Evolutionary conservation across 2,888 invertebrate species (phyloP), one percentile per base, ranked within the genome.

Genomic region (Seira sanloemensis): DNA sequence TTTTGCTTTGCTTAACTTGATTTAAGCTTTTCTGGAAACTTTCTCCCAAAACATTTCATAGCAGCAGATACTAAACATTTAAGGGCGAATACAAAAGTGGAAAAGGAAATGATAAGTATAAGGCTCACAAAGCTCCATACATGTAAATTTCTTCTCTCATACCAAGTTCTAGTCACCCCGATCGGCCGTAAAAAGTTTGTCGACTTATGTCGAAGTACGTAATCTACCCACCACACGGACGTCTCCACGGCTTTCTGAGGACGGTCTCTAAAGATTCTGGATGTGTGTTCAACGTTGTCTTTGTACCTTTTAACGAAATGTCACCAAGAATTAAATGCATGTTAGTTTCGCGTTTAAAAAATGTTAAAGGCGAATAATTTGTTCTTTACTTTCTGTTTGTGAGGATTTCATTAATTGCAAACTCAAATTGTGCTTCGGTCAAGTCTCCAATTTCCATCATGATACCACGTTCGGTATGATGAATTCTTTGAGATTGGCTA

Each of bases 161-260:
- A 81, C 87, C 87, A 87, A 9, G 66, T 62, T 18, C 85, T 72
- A 19, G 74, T 50, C 23, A 78, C 74, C 2, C 79, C 79, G 19
- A 74, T 76, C 1, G 87, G 86, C 67, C 82, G 84, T 4, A 84
- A 69, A 24, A 78, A 80, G 9, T 75, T 67, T 19, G 79, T 68
- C 16, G 83, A 84, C 9, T 78, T 74, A 62, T 87, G 87, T 23
- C 87, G 58, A 0, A 87, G 66, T 21, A 86, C 80, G 67, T 87
- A 87, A 16, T 86, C 83, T 7, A 82, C 77, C 85, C 86, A 87
- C 87, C 87, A 87, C 19, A 87, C 77, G 0, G 87, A 86, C 0
- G 84, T 84, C 9, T 50, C 71, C 50, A 46, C 27, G 24, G 87
- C 80, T n/a, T 79, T 79, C 24, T 79, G 73, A 18, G 86, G 74